phyloP scores from a whole-genome alignment of 2,888 invertebrate genomes.

The Athalia circularis region DNA sequence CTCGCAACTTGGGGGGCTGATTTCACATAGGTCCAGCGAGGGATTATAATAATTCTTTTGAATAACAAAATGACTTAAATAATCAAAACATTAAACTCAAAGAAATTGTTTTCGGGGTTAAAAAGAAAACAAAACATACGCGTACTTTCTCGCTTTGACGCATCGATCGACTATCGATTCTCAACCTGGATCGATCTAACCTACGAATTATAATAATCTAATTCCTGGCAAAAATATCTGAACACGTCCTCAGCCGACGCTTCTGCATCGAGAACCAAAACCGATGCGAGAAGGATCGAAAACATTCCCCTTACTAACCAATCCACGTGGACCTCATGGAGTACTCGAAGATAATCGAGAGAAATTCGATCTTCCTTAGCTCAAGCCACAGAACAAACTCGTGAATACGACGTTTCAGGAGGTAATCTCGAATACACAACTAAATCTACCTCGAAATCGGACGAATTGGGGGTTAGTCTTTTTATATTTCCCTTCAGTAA shows the following conservation, averaged over 20 bases:
- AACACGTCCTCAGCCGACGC: neutral
- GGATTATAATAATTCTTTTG: too few relatives aligned
- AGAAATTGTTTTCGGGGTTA: too few relatives aligned
- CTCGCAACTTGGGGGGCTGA: too few relatives aligned
- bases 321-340: slow-evolving; percentile 8
- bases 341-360: neutral
- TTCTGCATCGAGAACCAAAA: slow-evolving; percentile 1
- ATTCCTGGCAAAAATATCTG: neutral
- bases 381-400: neutral
- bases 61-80: too few relatives aligned
- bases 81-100: too few relatives aligned
- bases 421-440: neutral
- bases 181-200: neutral
- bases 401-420: neutral
- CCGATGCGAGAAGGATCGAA: neutral
- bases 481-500: neutral
- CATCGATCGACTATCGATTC: neutral
- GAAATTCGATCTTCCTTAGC: neutral
- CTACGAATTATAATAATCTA: neutral
- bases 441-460: neutral
- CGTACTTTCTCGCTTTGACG: neutral
- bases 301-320: neutral
- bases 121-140: neutral
- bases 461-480: neutral
- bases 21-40: too few relatives aligned